Percentiles rank a stretch among this genome's conserved stretches.
phyloP scores from a whole-genome alignment of 2,113 vertebrate species.

The Tricholaema leucomelas region DNA sequence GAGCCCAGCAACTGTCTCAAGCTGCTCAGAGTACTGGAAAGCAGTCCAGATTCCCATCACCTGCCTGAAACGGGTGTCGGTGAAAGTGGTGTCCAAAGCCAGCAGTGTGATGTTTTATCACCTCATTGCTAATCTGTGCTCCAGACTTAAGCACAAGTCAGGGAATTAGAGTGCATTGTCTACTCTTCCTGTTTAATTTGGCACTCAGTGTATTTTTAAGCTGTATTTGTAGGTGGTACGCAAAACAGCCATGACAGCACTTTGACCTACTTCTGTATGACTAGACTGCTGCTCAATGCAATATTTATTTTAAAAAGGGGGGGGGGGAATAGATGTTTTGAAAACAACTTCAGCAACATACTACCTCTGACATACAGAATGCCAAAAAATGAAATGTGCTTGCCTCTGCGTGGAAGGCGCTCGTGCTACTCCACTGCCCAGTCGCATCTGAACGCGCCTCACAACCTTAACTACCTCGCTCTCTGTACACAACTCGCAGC shows the following conservation, averaged over 20 bases:
- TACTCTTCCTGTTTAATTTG: neutral
- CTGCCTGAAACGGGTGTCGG: neutral
- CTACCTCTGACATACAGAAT: constrained; percentile 58
- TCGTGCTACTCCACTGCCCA: neutral
- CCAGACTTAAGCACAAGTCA: neutral
- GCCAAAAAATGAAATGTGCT: neutral
- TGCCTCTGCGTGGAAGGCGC: accelerated
- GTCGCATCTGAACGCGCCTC: neutral
- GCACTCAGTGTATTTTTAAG: neutral
- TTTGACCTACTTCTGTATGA: neutral
- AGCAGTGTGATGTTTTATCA: neutral
- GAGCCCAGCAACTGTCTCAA: neutral
- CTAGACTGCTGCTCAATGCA: neutral
- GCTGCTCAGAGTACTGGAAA: neutral
- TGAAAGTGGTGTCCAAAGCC: neutral
- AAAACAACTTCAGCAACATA: constrained; percentile 26
- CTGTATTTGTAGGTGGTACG: neutral
- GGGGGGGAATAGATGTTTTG: neutral
- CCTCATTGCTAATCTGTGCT: neutral
- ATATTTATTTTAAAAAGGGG: neutral
- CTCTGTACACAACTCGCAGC: neutral
- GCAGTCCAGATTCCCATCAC: neutral
- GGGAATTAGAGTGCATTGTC: neutral
- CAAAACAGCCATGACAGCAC: neutral
- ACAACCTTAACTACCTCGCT: neutral